Conservation (phyloP, 2,888 invertebrate genomes). For the Spicauda simplicius region DNA sequence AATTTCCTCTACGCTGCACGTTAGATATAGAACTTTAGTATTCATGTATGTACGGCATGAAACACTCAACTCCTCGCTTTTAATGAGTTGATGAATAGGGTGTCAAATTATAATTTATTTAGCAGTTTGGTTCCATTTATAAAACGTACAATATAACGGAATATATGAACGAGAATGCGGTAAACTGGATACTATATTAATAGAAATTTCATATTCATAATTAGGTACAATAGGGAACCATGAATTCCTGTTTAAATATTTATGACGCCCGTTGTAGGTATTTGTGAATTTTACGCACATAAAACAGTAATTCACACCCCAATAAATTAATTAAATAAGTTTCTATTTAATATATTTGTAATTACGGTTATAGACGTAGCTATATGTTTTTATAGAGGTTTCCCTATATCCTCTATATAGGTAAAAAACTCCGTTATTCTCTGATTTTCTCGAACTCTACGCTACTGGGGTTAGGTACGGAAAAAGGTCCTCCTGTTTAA, state of each 20-base stretch:
- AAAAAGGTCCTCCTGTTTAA: too few species aligned
- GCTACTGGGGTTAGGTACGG: too few species aligned
- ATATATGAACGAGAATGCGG: neutral
- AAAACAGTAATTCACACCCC: too few species aligned
- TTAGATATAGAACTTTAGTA: conserved; percentile 18
- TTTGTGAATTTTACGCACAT: too few species aligned
- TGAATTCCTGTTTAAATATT: neutral
- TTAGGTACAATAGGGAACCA: neutral
- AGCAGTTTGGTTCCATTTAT: neutral
- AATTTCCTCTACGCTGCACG: conserved; percentile 29
- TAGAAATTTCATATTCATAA: conserved; percentile 3
- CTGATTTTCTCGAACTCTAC: too few species aligned
- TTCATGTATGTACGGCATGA: conserved; percentile 11
- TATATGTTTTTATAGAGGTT: too few species aligned
- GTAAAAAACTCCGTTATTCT: too few species aligned
- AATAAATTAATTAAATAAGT: too few species aligned
- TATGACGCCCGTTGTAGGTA: neutral
- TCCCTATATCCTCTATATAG: too few species aligned
- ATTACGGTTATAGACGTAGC: too few species aligned
- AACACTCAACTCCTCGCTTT: neutral
- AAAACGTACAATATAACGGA: neutral
- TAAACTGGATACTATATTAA: neutral
- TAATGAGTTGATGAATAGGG: conserved; percentile 12
- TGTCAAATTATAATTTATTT: conserved; percentile 9
- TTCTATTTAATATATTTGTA: too few species aligned